Percentiles rank a stretch among this genome's conserved stretches.
Evolutionary conservation across 2,888 invertebrate genomes (phyloP).

Genomic region (Trissolcus brochymenae): DNA sequence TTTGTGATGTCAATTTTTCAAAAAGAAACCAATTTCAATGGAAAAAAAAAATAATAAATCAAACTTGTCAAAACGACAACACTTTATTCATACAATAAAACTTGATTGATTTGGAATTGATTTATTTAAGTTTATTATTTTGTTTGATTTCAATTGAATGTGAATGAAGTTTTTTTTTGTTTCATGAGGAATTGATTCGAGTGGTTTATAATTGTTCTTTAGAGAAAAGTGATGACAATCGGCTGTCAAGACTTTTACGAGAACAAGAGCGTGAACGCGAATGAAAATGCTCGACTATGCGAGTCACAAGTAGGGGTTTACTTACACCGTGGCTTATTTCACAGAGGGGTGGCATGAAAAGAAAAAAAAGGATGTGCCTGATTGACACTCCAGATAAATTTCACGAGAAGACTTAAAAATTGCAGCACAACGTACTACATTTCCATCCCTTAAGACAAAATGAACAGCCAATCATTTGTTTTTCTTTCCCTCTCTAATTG

Average conservation of each 20-base stretch:
- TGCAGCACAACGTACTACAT: constrained; percentile 22
- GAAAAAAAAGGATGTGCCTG: constrained; percentile 47
- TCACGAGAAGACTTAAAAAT: constrained; percentile 49
- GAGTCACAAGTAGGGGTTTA: constrained; percentile 53
- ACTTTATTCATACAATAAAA: too few relatives aligned
- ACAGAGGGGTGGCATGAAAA: constrained; percentile 46
- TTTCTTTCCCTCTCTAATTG: too few relatives aligned
- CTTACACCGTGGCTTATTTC: constrained; percentile 54
- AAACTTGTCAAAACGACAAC: too few relatives aligned
- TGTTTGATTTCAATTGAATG: background rate
- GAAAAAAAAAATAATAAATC: too few relatives aligned
- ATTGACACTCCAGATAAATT: constrained; percentile 51
- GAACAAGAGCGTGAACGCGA: constrained; percentile 47
- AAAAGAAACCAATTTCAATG: too few relatives aligned
- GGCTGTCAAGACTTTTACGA: constrained; percentile 46
- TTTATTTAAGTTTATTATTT: too few relatives aligned
- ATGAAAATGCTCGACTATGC: constrained; percentile 46
- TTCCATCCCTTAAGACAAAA: constrained; percentile 16
- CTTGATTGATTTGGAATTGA: too few relatives aligned
- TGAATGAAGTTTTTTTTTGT: constrained; percentile 5
- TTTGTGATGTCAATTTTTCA: too few relatives aligned
- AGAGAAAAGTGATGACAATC: constrained; percentile 61
- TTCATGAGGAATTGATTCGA: constrained; percentile 12
- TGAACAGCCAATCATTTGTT: background rate
- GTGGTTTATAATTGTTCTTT: constrained; percentile 36